Percentiles rank a stretch among this genome's conserved stretches.
These are phyloP conservation scores for Pseudachorutes palmiensis DNA, from an alignment of 1,140 invertebrate genomes.

Conservation along the genomic window DNA sequence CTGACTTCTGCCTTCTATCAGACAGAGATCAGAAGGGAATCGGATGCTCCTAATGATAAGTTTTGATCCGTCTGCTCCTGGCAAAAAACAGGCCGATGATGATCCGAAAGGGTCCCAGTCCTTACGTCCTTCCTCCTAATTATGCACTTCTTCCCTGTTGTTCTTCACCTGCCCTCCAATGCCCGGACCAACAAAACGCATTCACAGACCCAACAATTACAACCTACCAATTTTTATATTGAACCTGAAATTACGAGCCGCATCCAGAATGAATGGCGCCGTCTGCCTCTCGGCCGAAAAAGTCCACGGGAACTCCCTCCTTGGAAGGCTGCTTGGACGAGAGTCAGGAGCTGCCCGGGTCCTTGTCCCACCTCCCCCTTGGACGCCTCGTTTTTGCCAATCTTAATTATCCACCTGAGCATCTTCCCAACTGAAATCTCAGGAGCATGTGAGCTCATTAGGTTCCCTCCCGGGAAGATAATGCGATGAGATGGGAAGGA, in stretches of 20 bases:
- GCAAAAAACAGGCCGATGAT: constrained; percentile 8
- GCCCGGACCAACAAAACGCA: neutral
- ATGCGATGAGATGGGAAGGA: neutral
- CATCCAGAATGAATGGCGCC: constrained; percentile 39
- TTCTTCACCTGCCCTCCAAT: neutral
- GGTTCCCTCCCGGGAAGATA: neutral
- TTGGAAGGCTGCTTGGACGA: too few relatives aligned
- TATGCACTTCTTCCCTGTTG: constrained; percentile 2
- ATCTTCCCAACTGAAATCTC: constrained; percentile 27
- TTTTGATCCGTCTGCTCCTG: constrained; percentile 34
- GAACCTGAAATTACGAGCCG: constrained; percentile 39
- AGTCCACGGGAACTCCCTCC: neutral
- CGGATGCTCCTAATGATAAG: constrained; percentile 30
- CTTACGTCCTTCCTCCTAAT: neutral
- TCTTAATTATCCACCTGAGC: constrained; percentile 36
- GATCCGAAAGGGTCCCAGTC: neutral
- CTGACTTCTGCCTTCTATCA: neutral
- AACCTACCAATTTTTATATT: constrained; percentile 40
- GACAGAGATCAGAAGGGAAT: constrained; percentile 16
- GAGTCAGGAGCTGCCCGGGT: too few relatives aligned
- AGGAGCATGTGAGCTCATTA: constrained; percentile 21
- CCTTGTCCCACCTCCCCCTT: neutral
- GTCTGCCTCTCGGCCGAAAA: constrained; percentile 30
- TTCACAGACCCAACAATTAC: constrained; percentile 38
- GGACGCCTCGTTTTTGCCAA: constrained; percentile 29